Percentiles rank a stretch among this genome's conserved stretches.
These are phyloP conservation scores for Paragorgia papillata DNA, from an alignment of 92 coral and sea anemone genomes.

Conservation along the genomic window DNA sequence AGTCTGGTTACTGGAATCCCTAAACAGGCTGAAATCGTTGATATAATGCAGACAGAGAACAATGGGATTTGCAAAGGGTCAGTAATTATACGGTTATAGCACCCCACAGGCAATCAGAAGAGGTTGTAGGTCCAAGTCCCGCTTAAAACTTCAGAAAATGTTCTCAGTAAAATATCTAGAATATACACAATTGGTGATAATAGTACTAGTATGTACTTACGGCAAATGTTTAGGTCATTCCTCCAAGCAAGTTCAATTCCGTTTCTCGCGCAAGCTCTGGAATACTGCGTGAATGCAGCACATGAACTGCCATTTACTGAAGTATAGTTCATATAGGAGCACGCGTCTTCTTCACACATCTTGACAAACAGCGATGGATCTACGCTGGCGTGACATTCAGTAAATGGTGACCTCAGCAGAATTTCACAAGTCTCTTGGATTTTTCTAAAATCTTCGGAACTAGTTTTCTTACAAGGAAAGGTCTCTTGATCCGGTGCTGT, in stretches of 20 bases:
- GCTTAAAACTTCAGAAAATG: too few relatives aligned
- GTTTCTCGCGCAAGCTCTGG: constrained; percentile 85
- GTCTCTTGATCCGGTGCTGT: constrained; percentile 41
- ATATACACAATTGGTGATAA: neutral
- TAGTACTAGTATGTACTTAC: constrained; percentile 57
- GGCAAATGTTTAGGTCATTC: constrained; percentile 56
- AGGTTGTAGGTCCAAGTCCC: too few relatives aligned
- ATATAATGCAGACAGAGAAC: too few relatives aligned
- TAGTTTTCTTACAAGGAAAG: constrained; percentile 50
- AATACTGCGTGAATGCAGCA: constrained; percentile 79
- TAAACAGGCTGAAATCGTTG: too few relatives aligned
- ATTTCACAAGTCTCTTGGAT: constrained; percentile 48
- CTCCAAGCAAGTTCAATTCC: constrained; percentile 67
- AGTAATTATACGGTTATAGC: too few relatives aligned
- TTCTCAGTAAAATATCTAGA: too few relatives aligned
- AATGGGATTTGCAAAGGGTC: too few relatives aligned
- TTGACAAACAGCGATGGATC: constrained; percentile 74
- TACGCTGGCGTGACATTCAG: constrained; percentile 63
- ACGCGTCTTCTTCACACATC: constrained; percentile 79
- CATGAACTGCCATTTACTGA: constrained; percentile 59
- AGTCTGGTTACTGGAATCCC: too few relatives aligned
- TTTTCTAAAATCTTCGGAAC: neutral
- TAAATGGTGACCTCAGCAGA: constrained; percentile 61
- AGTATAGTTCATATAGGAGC: constrained; percentile 55
- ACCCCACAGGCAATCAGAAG: too few relatives aligned